Percentiles rank a stretch among this genome's conserved stretches.
phyloP scores from a whole-genome alignment of 1,140 invertebrate genomes.

The Steinernema feltiae region DNA sequence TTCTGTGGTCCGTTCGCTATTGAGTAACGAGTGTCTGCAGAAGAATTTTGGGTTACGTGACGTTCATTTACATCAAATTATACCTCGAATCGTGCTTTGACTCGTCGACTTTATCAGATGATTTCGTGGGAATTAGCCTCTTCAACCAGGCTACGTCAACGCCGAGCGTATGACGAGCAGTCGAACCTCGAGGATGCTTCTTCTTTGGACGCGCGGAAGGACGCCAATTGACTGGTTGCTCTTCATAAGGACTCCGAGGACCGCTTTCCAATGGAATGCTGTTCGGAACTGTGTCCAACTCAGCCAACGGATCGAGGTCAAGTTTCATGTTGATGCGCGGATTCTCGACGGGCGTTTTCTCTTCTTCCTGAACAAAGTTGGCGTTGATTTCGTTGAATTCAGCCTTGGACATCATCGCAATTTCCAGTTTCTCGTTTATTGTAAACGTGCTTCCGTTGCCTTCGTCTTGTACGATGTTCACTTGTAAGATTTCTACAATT shows the following conservation, averaged over 20 bases:
- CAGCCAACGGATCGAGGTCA: not conserved
- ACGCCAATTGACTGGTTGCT: conserved; percentile 27
- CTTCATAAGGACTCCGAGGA: conserved; percentile 38
- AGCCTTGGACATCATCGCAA: not conserved
- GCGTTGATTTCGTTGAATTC: not conserved
- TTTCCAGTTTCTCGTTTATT: not conserved
- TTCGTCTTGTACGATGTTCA: not conserved
- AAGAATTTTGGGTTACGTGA: not conserved
- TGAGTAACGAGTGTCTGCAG: conserved; percentile 8
- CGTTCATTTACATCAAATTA: too few species aligned
- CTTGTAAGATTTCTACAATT: not conserved
- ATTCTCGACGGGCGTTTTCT: not conserved
- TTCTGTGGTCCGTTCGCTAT: conserved; percentile 4
- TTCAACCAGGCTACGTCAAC: conserved; percentile 55
- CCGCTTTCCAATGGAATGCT: conserved; percentile 10
- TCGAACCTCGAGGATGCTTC: conserved; percentile 43
- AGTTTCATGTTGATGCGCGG: conserved; percentile 15
- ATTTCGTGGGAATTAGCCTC: conserved; percentile 38
- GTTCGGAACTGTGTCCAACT: conserved; percentile 30
- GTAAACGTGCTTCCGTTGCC: not conserved
- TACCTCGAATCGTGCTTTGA: conserved; percentile 19
- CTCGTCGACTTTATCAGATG: conserved; percentile 14
- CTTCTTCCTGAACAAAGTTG: not conserved
- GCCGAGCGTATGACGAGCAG: conserved; percentile 46
- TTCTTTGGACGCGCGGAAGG: conserved; percentile 19